Percentiles rank a stretch among this genome's conserved stretches.
These are phyloP conservation scores for Sapayoa aenigma DNA, from an alignment of 2,113 vertebrate species.

Conservation along the genomic window DNA sequence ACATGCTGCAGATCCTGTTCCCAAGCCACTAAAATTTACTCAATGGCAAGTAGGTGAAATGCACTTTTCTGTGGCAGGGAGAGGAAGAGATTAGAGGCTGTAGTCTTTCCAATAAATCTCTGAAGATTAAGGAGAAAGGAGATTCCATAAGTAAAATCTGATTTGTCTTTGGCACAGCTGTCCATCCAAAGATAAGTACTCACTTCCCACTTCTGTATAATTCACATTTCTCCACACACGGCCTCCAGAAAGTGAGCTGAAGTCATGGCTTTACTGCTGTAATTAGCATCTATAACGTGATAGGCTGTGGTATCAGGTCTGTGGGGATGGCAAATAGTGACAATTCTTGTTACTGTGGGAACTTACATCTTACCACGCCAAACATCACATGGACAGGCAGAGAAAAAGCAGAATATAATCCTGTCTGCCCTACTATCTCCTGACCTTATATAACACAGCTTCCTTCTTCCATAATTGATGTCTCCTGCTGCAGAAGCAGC, in stretches of 20 bases:
- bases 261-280: neutral
- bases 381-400: neutral
- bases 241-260: neutral
- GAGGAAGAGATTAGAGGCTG: neutral
- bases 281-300: neutral
- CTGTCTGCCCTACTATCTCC: neutral
- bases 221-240: neutral
- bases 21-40: neutral
- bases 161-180: neutral
- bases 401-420: neutral
- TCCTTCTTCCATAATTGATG: constrained; percentile 5
- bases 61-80: neutral
- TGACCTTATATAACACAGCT: neutral
- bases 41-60: neutral
- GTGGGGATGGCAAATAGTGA: neutral
- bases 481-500: neutral
- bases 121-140: constrained; percentile 24
- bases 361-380: neutral
- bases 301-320: neutral
- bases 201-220: neutral
- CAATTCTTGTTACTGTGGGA: neutral
- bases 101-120: constrained; percentile 12
- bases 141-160: constrained; percentile 3
- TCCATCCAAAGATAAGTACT: neutral
- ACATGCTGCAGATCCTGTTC: rapidly evolving